These are phyloP conservation scores for Microcebus jonahi DNA, from an alignment of 2,113 vertebrate species.

Conservation along the genomic window DNA sequence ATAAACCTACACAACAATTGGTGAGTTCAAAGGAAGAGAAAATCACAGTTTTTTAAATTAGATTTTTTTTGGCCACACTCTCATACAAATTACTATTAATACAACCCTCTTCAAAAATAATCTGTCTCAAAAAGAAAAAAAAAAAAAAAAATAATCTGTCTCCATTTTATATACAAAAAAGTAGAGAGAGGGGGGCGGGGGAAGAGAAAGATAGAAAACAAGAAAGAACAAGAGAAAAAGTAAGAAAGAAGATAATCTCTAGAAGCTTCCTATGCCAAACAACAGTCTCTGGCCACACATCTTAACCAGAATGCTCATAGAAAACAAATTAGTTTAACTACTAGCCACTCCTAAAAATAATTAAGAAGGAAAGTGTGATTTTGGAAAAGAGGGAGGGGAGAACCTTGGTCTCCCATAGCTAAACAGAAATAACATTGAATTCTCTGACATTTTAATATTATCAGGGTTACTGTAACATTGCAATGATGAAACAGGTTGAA, in stretches of 20 bases:
- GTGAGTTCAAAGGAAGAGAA: conserved; percentile 16
- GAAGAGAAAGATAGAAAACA: background rate
- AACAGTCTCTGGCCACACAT: background rate
- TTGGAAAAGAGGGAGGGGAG: background rate
- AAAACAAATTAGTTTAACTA: background rate
- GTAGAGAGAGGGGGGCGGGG: background rate
- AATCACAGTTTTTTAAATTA: background rate
- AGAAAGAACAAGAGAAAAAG: background rate
- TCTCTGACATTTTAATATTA: background rate
- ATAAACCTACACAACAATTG: background rate
- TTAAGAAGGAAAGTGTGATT: background rate
- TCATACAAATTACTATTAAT: background rate
- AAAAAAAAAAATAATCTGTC: background rate
- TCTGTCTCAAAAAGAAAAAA: background rate
- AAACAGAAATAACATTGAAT: background rate
- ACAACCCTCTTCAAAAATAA: background rate
- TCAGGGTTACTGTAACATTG: background rate
- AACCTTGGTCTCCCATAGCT: background rate
- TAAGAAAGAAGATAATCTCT: background rate
- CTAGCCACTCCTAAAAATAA: conserved; percentile 19
- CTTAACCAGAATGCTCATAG: background rate
- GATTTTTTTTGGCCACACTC: background rate
- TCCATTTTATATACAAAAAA: background rate
- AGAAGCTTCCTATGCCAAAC: background rate
- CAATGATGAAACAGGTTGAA: background rate